Conservation (phyloP, 2,113 vertebrate genomes). For the Alethe castanea region DNA sequence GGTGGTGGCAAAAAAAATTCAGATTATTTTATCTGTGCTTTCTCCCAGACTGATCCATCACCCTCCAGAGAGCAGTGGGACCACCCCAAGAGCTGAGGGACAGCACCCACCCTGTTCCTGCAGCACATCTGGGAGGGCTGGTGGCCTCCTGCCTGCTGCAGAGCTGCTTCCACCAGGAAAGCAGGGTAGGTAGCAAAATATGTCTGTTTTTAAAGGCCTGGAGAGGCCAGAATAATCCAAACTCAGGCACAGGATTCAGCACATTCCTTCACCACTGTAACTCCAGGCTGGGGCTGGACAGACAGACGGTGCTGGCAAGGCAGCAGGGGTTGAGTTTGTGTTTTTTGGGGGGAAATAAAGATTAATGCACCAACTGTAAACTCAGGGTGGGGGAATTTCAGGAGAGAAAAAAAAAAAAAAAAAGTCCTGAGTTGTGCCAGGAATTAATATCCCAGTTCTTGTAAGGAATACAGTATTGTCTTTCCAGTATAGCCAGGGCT, state of each 20-base stretch:
- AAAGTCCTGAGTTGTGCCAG: background rate
- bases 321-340: background rate
- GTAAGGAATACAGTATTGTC: background rate
- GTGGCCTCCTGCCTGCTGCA: background rate
- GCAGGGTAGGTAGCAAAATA: background rate
- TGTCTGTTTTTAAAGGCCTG: background rate
- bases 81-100: background rate
- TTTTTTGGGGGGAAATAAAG: background rate
- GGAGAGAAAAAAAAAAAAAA: background rate
- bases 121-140: background rate
- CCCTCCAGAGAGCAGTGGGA: too few relatives aligned
- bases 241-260: background rate
- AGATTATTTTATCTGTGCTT: background rate
- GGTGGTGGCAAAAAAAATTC: background rate
- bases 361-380: background rate
- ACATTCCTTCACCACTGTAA: background rate
- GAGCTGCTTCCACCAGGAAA: background rate
- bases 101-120: background rate
- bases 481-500: background rate
- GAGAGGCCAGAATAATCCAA: background rate
- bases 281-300: background rate
- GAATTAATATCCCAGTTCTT: background rate
- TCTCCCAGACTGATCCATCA: background rate
- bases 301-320: background rate
- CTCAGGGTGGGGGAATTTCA: background rate